Evolutionary conservation across 2,113 vertebrate genomes (phyloP), one percentile per base, ranked within the genome.

Genomic region (Ciconia stormi): DNA sequence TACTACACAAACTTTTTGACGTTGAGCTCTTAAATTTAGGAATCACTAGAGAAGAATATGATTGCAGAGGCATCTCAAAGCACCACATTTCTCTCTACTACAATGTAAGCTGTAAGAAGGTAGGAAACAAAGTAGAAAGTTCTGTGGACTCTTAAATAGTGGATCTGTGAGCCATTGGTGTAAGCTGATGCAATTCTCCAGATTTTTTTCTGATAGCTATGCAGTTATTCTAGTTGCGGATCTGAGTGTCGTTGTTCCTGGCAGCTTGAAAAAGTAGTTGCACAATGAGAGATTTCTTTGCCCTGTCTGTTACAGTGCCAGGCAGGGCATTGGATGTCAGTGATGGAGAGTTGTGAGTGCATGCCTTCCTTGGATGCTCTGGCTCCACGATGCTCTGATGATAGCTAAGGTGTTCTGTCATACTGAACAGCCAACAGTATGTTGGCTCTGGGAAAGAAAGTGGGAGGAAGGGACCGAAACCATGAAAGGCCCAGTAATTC

Each of bases 261-360:
- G 87, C 55, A 74, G 66, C 56, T 44, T 29, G 58, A 20, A 88
- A 72, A 82, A 25, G 30, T 6, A 16, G 29, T n/a, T 88, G 77
- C 46, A 46, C 46, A 20, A 22, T 1, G 25, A 42, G 81, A 58
- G 77, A 0, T 86, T 59, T 81, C 72, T 84, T 29, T 89, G 85
- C 55, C 34, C 26, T 53, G 69, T 71, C 66, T 89, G 55, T 52
- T 86, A 8, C 1, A 32, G 2, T 0, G 25, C 82, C 44, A 30
- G 79, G 66, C 66, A 23, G 58, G 53, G 56, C 73, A 1, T 6
- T 81, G 77, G 40, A 0, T 79, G 29, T 38, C 47, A 29, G 47
- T 6, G 89, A 11, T 0, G 1, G 38, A 18, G 56, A 65, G 66
- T 0, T 67, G 65, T 4, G 90, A 59, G 70, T 0, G 2, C 0